Evolutionary conservation across 2,888 invertebrate species (phyloP), one percentile per base, ranked within the genome.

Genomic region (Acronicta leporina): DNA sequence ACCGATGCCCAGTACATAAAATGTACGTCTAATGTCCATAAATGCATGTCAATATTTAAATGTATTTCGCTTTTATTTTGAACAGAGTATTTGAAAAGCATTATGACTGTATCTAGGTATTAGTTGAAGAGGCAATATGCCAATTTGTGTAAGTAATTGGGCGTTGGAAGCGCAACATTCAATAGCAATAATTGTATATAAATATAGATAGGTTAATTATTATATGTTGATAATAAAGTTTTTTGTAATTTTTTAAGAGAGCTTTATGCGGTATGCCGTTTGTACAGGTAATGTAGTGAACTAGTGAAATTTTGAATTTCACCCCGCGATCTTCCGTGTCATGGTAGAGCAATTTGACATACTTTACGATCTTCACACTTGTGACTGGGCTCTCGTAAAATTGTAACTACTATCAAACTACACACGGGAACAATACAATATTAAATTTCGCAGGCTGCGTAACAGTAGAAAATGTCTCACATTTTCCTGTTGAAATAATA

Each of bases 111-210:
- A 86, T 87, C 87, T 87, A 85, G 68, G 83, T 83, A 83, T 84
- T 87, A 84, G 80, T 87, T 89, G 85, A 82, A 79, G 79, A 84
- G 89, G 91, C 92, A 92, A 89, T 91, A 91, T 91, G 87, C 87
- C 88, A 85, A 84, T 89, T 87, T 80, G 76, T 77, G 70, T 80
- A 85, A 78, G 79, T 84, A 88, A 84, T 88, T 83, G 87, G 76
- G 93, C 93, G 94, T 93, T 92, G 62, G 87, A 91, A 94, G 92
- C 94, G 94, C 94, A 86, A 87, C 78, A 89, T 88, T 91, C 84
- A 84, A 93, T 94, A 94, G 94, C 93, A 94, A 94, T 94, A 94
- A 92, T 83, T 94, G 94, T 94, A 93, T 77, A 94, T 93, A 94
- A 53, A 80, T 78, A 86, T 94, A 94, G 94, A 91, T 94, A 94